These are phyloP conservation scores for Diaperis boleti DNA, from an alignment of 2,888 invertebrate species.

Conservation along the genomic window DNA sequence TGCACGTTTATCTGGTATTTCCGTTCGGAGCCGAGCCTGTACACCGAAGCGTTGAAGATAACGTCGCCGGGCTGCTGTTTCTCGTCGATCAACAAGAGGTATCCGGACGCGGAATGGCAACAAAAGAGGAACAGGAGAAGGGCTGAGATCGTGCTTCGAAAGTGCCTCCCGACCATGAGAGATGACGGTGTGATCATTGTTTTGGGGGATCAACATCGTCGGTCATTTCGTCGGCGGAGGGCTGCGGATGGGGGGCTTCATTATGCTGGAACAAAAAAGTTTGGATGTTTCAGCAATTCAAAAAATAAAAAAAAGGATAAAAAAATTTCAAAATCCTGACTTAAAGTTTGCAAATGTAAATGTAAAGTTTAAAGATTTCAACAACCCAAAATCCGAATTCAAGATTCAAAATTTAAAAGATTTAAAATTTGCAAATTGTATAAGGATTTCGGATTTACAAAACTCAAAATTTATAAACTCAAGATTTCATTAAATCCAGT, in stretches of 20 bases:
- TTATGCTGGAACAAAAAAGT: constrained; percentile 27
- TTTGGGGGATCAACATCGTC: constrained; percentile 50
- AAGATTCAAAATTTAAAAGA: no score
- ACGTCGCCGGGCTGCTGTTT: constrained; percentile 72
- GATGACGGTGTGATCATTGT: constrained; percentile 55
- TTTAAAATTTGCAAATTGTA: no score
- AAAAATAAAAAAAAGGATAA: no score
- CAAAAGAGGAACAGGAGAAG: constrained; percentile 50
- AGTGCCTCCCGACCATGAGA: constrained; percentile 55
- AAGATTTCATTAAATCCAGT: no score
- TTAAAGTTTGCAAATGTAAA: no score
- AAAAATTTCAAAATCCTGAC: no score
- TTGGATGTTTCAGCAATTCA: no score
- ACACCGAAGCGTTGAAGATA: constrained; percentile 84
- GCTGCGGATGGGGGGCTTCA: constrained; percentile 44
- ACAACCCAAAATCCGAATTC: no score
- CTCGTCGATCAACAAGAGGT: constrained; percentile 63
- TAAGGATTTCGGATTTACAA: no score
- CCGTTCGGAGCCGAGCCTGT: constrained; percentile 82
- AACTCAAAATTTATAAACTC: no score
- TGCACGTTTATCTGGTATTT: constrained; percentile 84
- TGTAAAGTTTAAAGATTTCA: no score
- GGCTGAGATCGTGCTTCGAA: constrained; percentile 34
- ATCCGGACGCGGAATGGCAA: constrained; percentile 48
- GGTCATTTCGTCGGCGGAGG: constrained; percentile 28